These are phyloP conservation scores for Antennarius maculatus DNA, from an alignment of 2,797 vertebrate species.

Conservation along the genomic window DNA sequence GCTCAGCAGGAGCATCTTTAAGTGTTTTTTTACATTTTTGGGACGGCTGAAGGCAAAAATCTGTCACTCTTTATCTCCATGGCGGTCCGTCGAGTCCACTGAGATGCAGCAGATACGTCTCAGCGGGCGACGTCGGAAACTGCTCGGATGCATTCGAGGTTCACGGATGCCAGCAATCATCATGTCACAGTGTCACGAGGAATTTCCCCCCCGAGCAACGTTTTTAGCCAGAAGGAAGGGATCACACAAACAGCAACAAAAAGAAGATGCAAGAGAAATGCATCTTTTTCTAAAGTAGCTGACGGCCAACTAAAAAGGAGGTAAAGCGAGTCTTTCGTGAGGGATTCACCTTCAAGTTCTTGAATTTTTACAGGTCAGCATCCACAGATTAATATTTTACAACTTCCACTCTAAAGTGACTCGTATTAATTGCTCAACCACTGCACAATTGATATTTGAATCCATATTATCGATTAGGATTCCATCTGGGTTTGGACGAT, in stretches of 20 bases:
- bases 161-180: constrained; percentile 61
- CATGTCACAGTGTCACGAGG: constrained; percentile 47
- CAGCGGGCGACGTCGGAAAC: constrained; percentile 43
- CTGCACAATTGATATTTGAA: not conserved
- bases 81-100: constrained; percentile 43
- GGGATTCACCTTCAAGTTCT: not conserved
- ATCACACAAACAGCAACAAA: constrained; percentile 10
- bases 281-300: not conserved
- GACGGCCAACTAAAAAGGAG: too few species aligned
- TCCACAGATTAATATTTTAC: not conserved
- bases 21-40: constrained; percentile 35
- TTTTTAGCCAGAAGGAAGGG: constrained; percentile 42
- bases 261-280: constrained; percentile 17
- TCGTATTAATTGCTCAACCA: not conserved
- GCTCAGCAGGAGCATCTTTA: constrained; percentile 27
- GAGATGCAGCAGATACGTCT: constrained; percentile 39
- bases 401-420: too few species aligned
- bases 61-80: constrained; percentile 49
- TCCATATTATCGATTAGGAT: not conserved
- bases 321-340: too few species aligned
- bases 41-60: constrained; percentile 53
- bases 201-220: constrained; percentile 32
- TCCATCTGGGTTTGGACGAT: constrained; percentile 1
- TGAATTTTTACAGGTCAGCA: not conserved
- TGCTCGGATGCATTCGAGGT: constrained; percentile 42